phyloP scores from a whole-genome alignment of 2,113 vertebrate species.

The Eleginops maclovinus region DNA sequence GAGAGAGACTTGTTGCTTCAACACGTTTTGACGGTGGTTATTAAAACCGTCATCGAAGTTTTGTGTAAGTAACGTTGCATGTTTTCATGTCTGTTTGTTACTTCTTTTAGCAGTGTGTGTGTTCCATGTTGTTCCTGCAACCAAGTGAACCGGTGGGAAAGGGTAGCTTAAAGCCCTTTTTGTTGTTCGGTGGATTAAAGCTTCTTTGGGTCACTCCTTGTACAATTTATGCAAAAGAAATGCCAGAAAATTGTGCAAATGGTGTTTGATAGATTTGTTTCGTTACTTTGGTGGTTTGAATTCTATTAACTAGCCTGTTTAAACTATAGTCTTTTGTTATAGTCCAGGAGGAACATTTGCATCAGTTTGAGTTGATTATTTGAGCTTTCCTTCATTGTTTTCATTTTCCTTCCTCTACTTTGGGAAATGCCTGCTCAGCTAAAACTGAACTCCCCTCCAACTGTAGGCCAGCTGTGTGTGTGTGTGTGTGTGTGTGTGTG shows the following conservation, averaged over 20 bases:
- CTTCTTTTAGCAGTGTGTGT: background rate
- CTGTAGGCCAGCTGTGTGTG: slow-evolving; percentile 52
- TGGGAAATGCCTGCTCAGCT: slow-evolving; percentile 77
- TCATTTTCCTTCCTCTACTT: slow-evolving; percentile 59
- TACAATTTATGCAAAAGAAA: background rate
- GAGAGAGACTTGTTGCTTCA: slow-evolving; percentile 93
- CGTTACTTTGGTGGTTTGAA: background rate
- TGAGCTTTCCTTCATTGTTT: slow-evolving; percentile 56
- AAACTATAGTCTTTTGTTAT: background rate
- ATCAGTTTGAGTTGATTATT: slow-evolving; percentile 15
- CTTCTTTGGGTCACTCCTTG: background rate
- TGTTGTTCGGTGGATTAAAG: slow-evolving; percentile 39
- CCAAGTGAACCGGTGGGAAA: slow-evolving; percentile 41
- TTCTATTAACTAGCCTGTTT: background rate
- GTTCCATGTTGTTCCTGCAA: slow-evolving; percentile 66
- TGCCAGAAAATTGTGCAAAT: background rate
- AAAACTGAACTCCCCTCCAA: slow-evolving; percentile 55
- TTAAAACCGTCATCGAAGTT: slow-evolving; percentile 65
- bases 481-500: slow-evolving; percentile 33
- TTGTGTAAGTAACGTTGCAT: slow-evolving; percentile 79
- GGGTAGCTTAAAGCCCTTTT: slow-evolving; percentile 24
- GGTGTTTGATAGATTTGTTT: background rate
- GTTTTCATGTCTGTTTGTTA: slow-evolving; percentile 8
- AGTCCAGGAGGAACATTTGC: slow-evolving; percentile 20
- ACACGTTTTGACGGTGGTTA: slow-evolving; percentile 75